These are phyloP conservation scores for Halcyon leucocephala DNA, from an alignment of 2,797 vertebrate genomes.

Conservation along the genomic window DNA sequence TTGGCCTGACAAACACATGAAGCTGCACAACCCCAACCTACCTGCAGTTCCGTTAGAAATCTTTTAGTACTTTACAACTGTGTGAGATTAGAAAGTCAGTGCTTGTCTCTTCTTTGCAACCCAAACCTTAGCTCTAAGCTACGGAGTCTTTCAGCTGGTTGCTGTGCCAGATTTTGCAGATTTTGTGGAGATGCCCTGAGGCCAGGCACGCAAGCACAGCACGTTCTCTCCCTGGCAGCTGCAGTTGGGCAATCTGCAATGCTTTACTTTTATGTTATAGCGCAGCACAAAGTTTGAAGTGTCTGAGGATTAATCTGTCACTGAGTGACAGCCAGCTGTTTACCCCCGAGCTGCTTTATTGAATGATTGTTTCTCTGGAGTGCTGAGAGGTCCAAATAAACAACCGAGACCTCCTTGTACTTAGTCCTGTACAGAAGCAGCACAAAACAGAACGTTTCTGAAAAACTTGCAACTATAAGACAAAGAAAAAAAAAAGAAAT, in stretches of 20 bases:
- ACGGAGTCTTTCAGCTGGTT: background rate
- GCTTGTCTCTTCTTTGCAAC: background rate
- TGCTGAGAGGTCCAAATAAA: constrained; percentile 5
- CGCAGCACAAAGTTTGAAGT: background rate
- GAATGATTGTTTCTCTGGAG: background rate
- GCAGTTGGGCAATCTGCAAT: constrained; percentile 21
- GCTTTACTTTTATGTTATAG: constrained; percentile 11
- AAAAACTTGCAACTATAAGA: background rate
- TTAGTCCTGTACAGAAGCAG: background rate
- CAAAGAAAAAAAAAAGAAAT: background rate
- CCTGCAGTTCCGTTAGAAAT: background rate
- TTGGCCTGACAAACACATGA: background rate
- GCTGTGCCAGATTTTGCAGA: constrained; percentile 34
- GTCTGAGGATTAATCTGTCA: constrained; percentile 29
- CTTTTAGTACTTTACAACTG: background rate
- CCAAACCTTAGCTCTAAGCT: constrained; percentile 33
- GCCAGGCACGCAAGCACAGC: constrained; percentile 17
- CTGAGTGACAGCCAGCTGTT: constrained; percentile 34
- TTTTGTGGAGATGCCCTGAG: constrained; percentile 42
- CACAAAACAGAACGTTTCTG: background rate
- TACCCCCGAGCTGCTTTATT: background rate
- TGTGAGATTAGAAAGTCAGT: background rate
- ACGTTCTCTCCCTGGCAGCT: constrained; percentile 13
- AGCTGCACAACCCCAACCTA: background rate
- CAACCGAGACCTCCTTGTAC: background rate